These are phyloP conservation scores for Poeciliopsis infans DNA, from an alignment of 2,797 vertebrate genomes.

Conservation along the genomic window DNA sequence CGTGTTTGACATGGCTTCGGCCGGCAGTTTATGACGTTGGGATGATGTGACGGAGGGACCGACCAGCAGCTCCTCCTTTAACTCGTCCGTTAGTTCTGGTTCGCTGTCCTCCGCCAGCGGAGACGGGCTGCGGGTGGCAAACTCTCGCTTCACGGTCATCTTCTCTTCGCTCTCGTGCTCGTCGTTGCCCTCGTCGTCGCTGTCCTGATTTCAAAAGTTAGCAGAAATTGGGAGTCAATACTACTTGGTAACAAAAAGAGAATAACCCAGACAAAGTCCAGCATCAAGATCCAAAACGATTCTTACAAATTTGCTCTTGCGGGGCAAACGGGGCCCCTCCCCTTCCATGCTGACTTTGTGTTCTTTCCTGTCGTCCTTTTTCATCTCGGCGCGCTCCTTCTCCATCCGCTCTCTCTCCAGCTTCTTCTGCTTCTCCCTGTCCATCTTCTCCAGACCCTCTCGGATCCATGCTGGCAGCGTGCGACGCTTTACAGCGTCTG, in stretches of 20 bases:
- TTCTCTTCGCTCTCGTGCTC: conserved; percentile 81
- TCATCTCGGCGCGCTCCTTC: conserved; percentile 91
- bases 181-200: conserved; percentile 75
- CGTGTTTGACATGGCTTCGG: not conserved
- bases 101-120: conserved; percentile 93
- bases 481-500: conserved; percentile 94
- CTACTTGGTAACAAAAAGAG: not conserved
- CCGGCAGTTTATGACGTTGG: not conserved
- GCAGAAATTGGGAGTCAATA: not conserved
- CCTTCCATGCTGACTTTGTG: conserved; percentile 83
- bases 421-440: conserved; percentile 97
- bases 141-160: conserved; percentile 72
- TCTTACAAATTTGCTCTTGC: conserved; percentile 99
- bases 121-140: conserved; percentile 86
- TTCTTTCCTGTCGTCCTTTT: conserved; percentile 84
- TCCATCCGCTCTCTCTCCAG: conserved; percentile 95
- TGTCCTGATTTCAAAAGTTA: conserved; percentile 72
- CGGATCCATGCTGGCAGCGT: conserved; percentile 98
- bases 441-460: conserved; percentile 99
- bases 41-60: conserved; percentile 35
- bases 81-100: conserved; percentile 97
- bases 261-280: not conserved
- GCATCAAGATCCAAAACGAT: not conserved
- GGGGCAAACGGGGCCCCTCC: conserved; percentile 90
- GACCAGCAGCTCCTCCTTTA: conserved; percentile 96